phyloP scores from a whole-genome alignment of 2,888 invertebrate genomes.

The Conus canariensis region DNA sequence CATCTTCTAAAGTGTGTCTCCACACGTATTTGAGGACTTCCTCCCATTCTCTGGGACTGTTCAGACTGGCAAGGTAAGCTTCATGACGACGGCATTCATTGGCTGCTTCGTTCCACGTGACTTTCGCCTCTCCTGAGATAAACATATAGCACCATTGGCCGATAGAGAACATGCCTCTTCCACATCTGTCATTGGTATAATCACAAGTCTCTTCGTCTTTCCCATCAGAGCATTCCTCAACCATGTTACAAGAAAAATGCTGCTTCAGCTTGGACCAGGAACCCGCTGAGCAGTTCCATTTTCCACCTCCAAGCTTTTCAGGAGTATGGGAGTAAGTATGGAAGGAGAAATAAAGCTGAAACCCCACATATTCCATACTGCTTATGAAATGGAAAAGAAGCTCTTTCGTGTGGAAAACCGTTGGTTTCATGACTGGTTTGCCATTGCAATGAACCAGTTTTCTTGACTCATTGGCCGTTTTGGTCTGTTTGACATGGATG shows the following conservation, averaged over 20 bases:
- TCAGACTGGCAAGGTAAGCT: constrained; percentile 19
- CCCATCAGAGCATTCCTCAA: constrained; percentile 14
- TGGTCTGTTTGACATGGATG: background rate
- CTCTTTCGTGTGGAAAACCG: background rate
- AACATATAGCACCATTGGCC: background rate
- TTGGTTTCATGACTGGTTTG: background rate
- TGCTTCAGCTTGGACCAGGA: background rate
- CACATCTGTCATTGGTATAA: background rate
- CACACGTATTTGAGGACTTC: background rate
- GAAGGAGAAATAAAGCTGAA: constrained; percentile 12
- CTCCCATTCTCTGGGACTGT: constrained; percentile 8
- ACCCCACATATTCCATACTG: background rate
- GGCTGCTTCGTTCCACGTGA: constrained; percentile 32
- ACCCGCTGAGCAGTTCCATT: constrained; percentile 10
- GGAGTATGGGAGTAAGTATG: background rate
- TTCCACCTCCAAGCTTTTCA: background rate
- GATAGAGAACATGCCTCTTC: background rate
- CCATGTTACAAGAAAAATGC: background rate
- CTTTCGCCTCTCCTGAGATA: background rate
- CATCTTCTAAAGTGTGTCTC: background rate
- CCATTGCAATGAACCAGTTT: background rate
- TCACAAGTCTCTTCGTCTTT: background rate
- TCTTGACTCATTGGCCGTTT: background rate
- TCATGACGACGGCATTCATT: constrained; percentile 22
- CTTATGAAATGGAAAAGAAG: background rate